Base-by-base conservation (phyloP, 2,888 invertebrate species). In the Cybosia mesomella region DNA sequence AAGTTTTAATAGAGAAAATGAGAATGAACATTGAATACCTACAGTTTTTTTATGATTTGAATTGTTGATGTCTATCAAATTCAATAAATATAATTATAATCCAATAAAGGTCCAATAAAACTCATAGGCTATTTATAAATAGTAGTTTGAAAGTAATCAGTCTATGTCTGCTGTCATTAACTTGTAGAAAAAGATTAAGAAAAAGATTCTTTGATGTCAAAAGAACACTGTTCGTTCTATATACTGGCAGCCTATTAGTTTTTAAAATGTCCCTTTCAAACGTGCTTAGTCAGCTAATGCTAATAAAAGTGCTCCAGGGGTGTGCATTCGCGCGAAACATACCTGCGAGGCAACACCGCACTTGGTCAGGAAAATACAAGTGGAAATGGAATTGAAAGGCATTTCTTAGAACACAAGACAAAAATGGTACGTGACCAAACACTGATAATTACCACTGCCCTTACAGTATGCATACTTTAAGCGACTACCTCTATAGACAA, bases 271-370 rank as follows among this genome's bases (percentile, higher is more conserved):
- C 75, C 75, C 74, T 81, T 72, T 73, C 74, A 77, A 86, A 89
- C 80, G 78, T 87, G 92, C 91, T 86, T 87, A 87, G 91, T 92
- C 92, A 92, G 88, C 89, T 87, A 90, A 91, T 89, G 82, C 82
- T 89, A 89, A 91, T 91, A 91, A 91, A 90, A 90, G 84, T 83
- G 82, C 75, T 81, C 77, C 59, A 75, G 81, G 88, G 89, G 89
- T 90, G 89, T 63, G 79, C 90, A 86, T 64, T 82, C 82, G 77
- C 64, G 88, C 85, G 88, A 76, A 77, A 83, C 86, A 83, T 82
- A 83, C 79, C 83, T 81, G 66, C 64, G 67, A 66, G 69, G 70
- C 72, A 74, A 67, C 58, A 75, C 70, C 75, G 71, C 76, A 73
- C 67, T 74, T 73, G 75, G 70, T 67, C 63, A 72, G 76, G 66